Evolutionary conservation across 2,888 invertebrate species (phyloP), one percentile per base, ranked within the genome.

Genomic region (Ormyrus nitidulus): DNA sequence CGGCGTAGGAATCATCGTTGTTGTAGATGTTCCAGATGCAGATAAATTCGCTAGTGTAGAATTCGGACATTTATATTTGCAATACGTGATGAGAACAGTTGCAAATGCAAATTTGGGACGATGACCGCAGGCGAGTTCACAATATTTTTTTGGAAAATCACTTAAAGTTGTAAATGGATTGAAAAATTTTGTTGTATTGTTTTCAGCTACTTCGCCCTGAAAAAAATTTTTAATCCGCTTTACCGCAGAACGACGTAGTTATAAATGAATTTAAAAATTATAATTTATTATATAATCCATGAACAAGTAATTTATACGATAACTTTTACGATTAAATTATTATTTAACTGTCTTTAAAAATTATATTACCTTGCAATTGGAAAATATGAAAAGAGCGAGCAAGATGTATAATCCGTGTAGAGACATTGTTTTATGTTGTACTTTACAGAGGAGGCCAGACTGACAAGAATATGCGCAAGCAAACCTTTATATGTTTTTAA

Each of bases 21-120:
- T 19, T 61, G n/a, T 13, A 61, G 61, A 8, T 2, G 61, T 10
- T 8, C 1, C 6, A 34, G 61, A 34, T 61, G 61, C 0, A 34
- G 61, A 6, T 19, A 51, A 6, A 51, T 77, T 62, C 5, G 72
- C 78, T 8, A 81, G 1, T 0, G 54, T 59, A 3, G 81, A 79
- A 62, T 81, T 79, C 0, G 81, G 79, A 65, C 81, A 81, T 66
- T 66, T 73, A 0, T n/a, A 13, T 48, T 66, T 13, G 5, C 81
- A 81, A 34, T 54, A 66, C 0, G 1, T 44, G 51, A 61, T 64
- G 6, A 56, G 8, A n/a, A 51, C n/a, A 49, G 11, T 59, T 6
- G 61, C 51, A 9, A 69, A 65, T 10, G 6, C 6, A 7, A 77
- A 59, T 77, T 51, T 77, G 5, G 73, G 0, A 34, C 19, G 19